Conservation (phyloP, 2,888 invertebrate species). For the Sycophila texana region DNA sequence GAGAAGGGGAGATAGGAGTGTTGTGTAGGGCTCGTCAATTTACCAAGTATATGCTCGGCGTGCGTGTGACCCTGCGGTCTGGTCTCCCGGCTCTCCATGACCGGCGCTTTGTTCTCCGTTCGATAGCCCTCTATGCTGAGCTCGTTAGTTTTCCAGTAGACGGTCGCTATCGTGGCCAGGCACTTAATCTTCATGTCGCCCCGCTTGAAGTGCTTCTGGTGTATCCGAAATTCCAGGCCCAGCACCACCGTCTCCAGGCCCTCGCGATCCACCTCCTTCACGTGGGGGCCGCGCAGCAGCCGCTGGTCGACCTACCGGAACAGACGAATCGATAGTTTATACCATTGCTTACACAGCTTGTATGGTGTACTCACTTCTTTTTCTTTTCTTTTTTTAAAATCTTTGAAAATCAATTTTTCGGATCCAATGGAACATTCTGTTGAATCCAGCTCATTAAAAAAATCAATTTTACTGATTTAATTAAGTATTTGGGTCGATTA, state of each 20-base stretch:
- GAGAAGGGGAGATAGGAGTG: too few species aligned
- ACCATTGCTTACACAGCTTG: too few species aligned
- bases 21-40: slow-evolving; percentile 40
- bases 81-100: slow-evolving; percentile 86
- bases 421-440: too few species aligned
- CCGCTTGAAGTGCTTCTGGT: slow-evolving; percentile 87
- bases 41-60: slow-evolving; percentile 86
- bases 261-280: slow-evolving; percentile 77
- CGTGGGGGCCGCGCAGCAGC: slow-evolving; percentile 76
- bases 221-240: slow-evolving; percentile 88
- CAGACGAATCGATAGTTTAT: slow-evolving; percentile 13
- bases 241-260: slow-evolving; percentile 87
- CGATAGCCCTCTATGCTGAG: slow-evolving; percentile 88
- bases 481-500: too few species aligned
- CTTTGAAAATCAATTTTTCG: too few species aligned
- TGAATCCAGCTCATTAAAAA: too few species aligned
- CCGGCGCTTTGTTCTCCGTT: slow-evolving; percentile 81
- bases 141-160: slow-evolving; percentile 92
- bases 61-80: slow-evolving; percentile 78
- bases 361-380: neutral
- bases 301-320: slow-evolving; percentile 74
- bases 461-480: too few species aligned
- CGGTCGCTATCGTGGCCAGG: slow-evolving; percentile 90
- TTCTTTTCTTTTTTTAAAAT: neutral
- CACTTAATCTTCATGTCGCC: slow-evolving; percentile 93